Conservation (phyloP, 2,888 invertebrate genomes). For the Spodoptera littoralis region DNA sequence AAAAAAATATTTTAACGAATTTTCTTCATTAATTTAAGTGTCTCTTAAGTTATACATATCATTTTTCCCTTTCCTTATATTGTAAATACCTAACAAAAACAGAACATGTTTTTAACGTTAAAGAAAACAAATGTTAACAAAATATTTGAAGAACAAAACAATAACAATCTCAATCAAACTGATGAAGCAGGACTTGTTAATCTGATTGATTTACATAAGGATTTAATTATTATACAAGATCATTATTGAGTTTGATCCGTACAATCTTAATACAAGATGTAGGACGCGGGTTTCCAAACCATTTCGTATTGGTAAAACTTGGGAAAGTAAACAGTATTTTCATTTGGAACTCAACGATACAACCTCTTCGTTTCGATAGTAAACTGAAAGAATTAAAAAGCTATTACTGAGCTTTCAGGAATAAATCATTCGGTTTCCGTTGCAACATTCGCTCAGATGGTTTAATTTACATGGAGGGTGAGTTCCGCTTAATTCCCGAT, state of each 20-base stretch:
- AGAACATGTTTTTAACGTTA: no score
- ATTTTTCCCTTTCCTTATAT: no score
- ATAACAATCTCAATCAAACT: conserved; percentile 1
- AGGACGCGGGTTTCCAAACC: background rate
- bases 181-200: conserved; percentile 5
- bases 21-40: no score
- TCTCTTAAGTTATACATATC: no score
- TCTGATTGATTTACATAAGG: conserved; percentile 13
- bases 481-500: conserved; percentile 67
- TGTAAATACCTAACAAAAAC: no score
- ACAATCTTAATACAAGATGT: conserved; percentile 7
- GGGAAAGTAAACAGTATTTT: conserved; percentile 13
- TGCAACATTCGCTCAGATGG: conserved; percentile 72
- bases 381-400: conserved; percentile 72
- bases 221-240: conserved; percentile 19
- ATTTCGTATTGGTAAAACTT: conserved; percentile 5
- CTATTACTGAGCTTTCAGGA: conserved; percentile 66
- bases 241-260: conserved; percentile 13
- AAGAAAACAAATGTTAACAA: background rate
- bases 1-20: background rate
- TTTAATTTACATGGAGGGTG: conserved; percentile 74
- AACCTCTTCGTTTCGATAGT: conserved; percentile 61
- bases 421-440: conserved; percentile 73
- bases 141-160: conserved; percentile 5
- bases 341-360: conserved; percentile 9